Conservation (phyloP, 53 echinoderm and acorn worm genomes). For the Crossaster papposus region DNA sequence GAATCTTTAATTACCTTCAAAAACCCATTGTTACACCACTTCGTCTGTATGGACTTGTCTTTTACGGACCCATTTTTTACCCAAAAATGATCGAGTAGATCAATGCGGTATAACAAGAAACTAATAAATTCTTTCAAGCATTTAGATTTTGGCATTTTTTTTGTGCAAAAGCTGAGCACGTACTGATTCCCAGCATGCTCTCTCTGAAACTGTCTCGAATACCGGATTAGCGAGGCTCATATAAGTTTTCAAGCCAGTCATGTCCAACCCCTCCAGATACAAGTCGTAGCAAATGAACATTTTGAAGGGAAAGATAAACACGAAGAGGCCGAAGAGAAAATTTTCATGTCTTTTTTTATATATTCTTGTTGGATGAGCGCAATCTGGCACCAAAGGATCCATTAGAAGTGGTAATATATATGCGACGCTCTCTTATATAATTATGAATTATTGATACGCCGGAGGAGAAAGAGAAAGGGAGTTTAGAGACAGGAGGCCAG, state of each 20-base stretch:
- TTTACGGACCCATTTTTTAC: too few species aligned
- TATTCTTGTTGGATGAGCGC: neutral
- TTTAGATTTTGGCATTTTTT: too few species aligned
- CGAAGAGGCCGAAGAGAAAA: neutral
- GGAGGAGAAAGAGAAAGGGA: neutral
- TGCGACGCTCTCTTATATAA: conserved; percentile 24
- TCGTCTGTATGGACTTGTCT: too few species aligned
- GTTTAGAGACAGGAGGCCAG: neutral
- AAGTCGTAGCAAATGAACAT: neutral
- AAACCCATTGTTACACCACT: too few species aligned
- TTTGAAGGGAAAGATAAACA: neutral
- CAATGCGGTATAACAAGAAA: too few species aligned
- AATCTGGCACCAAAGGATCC: conserved; percentile 4
- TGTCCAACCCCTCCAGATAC: neutral
- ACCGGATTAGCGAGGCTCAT: neutral
- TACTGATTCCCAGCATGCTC: neutral
- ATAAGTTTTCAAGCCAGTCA: neutral
- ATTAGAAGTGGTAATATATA: conserved; percentile 13
- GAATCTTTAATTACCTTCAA: too few species aligned
- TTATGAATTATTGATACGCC: conserved; percentile 39
- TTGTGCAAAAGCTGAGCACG: neutral
- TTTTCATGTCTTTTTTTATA: neutral
- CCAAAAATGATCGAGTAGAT: too few species aligned
- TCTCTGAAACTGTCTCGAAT: neutral
- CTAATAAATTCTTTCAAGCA: too few species aligned